Evolutionary conservation across 2,888 invertebrate genomes (phyloP).

Genomic region (Trissonchulus sp.): DNA sequence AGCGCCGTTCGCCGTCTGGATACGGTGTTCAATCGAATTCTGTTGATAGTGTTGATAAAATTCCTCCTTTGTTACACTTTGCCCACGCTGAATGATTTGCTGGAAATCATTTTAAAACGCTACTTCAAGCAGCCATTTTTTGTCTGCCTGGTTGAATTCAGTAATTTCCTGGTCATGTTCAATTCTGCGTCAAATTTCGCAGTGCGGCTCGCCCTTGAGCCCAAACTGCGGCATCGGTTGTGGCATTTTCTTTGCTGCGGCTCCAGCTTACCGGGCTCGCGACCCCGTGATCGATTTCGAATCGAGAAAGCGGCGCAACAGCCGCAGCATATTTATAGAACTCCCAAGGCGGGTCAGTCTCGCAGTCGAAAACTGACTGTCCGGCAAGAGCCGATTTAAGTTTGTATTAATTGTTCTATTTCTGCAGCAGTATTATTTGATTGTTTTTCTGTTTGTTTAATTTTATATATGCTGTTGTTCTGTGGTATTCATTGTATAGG

Average conservation of each 20-base stretch:
- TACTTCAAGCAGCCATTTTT: background rate
- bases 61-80: slow-evolving; percentile 23
- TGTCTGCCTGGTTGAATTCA: slow-evolving; percentile 17
- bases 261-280: background rate
- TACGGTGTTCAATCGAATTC: slow-evolving; percentile 10
- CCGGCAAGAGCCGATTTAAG: too few relatives aligned
- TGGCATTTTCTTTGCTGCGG: background rate
- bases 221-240: background rate
- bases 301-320: too few relatives aligned
- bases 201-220: slow-evolving; percentile 5
- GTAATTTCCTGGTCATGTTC: slow-evolving; percentile 22
- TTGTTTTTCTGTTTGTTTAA: too few relatives aligned
- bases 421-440: too few relatives aligned
- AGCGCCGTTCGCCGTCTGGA: background rate
- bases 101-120: slow-evolving; percentile 5
- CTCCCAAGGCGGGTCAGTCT: too few relatives aligned
- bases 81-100: slow-evolving; percentile 18
- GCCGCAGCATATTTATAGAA: too few relatives aligned
- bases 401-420: too few relatives aligned
- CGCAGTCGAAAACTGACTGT: too few relatives aligned
- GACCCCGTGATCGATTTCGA: background rate
- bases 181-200: slow-evolving; percentile 23
- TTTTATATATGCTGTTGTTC: too few relatives aligned
- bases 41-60: slow-evolving; percentile 15
- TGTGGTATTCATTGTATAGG: too few relatives aligned